Evolutionary conservation across 2,888 invertebrate species (phyloP), one percentile per base, ranked within the genome.

Genomic region (Apoderus coryli): DNA sequence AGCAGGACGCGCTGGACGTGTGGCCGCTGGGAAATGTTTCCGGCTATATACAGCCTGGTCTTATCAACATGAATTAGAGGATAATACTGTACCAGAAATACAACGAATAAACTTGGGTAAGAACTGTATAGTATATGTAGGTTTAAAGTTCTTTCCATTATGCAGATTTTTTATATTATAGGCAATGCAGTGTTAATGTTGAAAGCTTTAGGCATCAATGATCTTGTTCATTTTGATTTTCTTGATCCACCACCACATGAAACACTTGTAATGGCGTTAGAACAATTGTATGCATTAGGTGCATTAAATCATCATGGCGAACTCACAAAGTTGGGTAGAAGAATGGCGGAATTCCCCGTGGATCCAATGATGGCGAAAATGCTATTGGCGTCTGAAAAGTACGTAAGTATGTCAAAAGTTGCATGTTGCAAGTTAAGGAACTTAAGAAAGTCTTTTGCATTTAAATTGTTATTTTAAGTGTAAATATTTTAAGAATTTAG

Each of bases 321-420:
- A 61, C 63, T 99, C 31, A 98, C 98, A 2, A 95, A 92, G 58
- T 67, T 95, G 36, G 98, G 98, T 0, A 65, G 98, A 42, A 67
- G 90, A 53, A 99, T 98, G 98, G 98, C 98, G 0, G 98, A 99
- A 59, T 95, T 98, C 58, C 98, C 98, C 0, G 79, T 92, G 7
- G 95, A 98, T 62, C 96, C 98, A 0, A 90, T 93, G 89, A 82
- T 99, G 76, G 90, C 92, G 0, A 96, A 96, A 64, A 95, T 95
- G 90, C 65, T 98, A 32, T 56, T 98, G 29, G 95, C 96, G 1
- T 85, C 93, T 49, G 96, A 96, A 64, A 92, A 86, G 78, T 85
- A 61, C 64, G 69, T 61, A 32, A 33, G 27, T 37, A 5, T 10
- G 29, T 5, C n/a, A n/a, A n/a, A n/a, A n/a, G n/a, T n/a, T n/a